phyloP scores from a whole-genome alignment of 2,888 invertebrate genomes.

The Ennomos erosarius region DNA sequence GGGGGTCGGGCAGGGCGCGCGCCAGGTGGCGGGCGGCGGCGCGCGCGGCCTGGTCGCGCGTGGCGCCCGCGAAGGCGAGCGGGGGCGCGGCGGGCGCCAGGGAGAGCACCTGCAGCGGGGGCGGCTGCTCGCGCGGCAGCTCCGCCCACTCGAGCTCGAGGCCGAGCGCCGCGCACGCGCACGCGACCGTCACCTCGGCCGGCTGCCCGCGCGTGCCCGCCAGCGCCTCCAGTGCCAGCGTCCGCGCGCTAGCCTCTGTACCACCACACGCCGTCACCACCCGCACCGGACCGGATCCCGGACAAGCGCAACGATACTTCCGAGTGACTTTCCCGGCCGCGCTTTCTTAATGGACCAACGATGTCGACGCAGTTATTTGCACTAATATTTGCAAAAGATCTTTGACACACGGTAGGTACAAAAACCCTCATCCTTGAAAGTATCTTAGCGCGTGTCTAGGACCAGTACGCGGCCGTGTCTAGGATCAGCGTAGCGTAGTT shows the following conservation, averaged over 20 bases:
- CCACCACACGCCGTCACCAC: neutral
- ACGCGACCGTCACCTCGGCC: slow-evolving; percentile 51
- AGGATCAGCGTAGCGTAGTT: too few relatives aligned
- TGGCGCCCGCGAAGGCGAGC: slow-evolving; percentile 43
- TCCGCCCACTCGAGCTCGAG: slow-evolving; percentile 30
- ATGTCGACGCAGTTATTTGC: too few relatives aligned
- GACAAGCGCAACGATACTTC: too few relatives aligned
- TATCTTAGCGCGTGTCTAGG: too few relatives aligned
- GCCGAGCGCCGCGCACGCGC: slow-evolving; percentile 47
- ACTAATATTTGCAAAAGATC: too few relatives aligned
- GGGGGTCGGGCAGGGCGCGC: slow-evolving; percentile 43
- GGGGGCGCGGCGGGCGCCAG: slow-evolving; percentile 38
- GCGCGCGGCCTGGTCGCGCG: slow-evolving; percentile 44
- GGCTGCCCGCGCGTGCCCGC: slow-evolving; percentile 45
- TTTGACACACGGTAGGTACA: too few relatives aligned
- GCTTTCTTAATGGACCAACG: too few relatives aligned
- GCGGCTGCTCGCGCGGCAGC: slow-evolving; percentile 24
- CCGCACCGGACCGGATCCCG: too few relatives aligned
- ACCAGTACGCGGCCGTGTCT: too few relatives aligned
- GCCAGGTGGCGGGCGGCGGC: slow-evolving; percentile 52
- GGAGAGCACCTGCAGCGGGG: slow-evolving; percentile 41
- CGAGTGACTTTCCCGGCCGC: too few relatives aligned
- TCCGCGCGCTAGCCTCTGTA: slow-evolving; percentile 13
- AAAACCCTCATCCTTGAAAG: too few relatives aligned
- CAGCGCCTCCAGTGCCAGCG: slow-evolving; percentile 36